Conservation (phyloP, 2,113 vertebrate genomes). For the Ceyx margarethae region DNA sequence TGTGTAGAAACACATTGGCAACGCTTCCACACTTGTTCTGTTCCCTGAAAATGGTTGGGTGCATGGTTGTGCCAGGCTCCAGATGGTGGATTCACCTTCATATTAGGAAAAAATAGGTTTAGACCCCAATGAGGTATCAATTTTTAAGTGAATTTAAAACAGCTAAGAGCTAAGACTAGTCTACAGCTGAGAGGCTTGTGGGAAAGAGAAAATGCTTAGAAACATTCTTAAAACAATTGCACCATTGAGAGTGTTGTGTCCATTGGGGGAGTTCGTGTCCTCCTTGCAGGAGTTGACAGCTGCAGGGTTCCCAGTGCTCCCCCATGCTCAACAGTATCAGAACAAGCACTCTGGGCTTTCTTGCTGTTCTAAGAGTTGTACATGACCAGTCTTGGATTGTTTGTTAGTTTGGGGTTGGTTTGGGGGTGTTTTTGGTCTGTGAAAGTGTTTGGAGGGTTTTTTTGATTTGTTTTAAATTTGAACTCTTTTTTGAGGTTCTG, state of each 20-base stretch:
- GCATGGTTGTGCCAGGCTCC: not conserved
- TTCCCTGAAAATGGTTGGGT: not conserved
- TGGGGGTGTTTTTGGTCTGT: too few relatives aligned
- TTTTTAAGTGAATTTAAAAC: not conserved
- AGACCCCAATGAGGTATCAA: not conserved
- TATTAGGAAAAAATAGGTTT: not conserved
- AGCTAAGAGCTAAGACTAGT: not conserved
- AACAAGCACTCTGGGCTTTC: not conserved
- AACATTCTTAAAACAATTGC: not conserved
- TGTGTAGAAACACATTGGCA: not conserved
- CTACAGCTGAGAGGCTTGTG: not conserved
- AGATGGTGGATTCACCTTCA: not conserved
- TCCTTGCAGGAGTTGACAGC: not conserved
- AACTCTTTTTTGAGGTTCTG: too few relatives aligned
- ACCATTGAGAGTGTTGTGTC: too few relatives aligned
- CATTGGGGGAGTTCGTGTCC: not conserved
- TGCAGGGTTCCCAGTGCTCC: not conserved
- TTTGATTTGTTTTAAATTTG: not conserved
- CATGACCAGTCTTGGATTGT: not conserved
- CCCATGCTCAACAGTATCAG: not conserved
- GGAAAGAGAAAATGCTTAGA: not conserved
- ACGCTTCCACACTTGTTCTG: not conserved
- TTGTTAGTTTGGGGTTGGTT: not conserved
- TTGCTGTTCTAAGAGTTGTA: not conserved
- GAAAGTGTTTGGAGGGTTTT: too few relatives aligned